Conservation (phyloP, 2,797 vertebrate genomes). For the Eurystomus glaucurus region DNA sequence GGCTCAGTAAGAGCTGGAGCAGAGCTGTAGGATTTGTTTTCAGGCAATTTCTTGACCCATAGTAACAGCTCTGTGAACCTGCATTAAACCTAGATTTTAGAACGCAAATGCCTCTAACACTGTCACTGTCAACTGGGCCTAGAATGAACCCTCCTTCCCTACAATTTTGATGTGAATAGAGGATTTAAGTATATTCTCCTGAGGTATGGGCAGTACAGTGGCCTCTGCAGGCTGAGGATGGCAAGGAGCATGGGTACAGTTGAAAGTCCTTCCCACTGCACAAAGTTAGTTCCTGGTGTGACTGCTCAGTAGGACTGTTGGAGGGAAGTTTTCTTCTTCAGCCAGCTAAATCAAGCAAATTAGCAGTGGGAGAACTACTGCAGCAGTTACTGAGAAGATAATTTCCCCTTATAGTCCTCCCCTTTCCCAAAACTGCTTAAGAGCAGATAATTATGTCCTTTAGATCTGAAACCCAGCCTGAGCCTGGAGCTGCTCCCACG, state of each 20-base stretch:
- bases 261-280: neutral
- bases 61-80: neutral
- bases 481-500: neutral
- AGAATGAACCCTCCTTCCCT: neutral
- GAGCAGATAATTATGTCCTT: neutral
- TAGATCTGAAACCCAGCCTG: neutral
- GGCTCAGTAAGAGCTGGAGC: neutral
- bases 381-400: neutral
- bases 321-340: neutral
- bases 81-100: neutral
- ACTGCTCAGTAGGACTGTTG: neutral
- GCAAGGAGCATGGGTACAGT: neutral
- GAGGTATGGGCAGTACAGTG: neutral
- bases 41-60: neutral
- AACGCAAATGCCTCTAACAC: neutral
- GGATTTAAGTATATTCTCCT: neutral
- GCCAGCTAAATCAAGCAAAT: neutral
- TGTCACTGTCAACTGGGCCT: neutral
- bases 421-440: neutral
- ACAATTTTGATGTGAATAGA: neutral
- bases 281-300: neutral
- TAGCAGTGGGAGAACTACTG: neutral
- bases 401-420: neutral
- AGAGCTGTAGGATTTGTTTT: neutral
- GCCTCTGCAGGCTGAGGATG: neutral